These are phyloP conservation scores for Vulpes vulpes DNA, from an alignment of 2,113 vertebrate species.

Conservation along the genomic window DNA sequence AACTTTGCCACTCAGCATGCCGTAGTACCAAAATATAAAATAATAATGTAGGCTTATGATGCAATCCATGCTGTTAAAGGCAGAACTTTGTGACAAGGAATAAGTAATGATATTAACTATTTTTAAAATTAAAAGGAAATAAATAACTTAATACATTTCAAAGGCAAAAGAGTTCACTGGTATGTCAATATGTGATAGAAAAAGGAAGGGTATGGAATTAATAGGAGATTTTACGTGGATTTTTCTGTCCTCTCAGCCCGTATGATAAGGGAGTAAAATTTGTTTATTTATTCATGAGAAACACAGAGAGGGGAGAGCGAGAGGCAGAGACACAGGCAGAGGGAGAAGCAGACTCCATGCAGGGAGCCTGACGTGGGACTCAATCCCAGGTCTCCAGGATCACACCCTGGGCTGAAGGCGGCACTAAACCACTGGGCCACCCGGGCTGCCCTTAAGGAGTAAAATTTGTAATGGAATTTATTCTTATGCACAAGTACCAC, in stretches of 20 bases:
- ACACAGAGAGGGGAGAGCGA: no score
- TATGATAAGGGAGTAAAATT: background rate
- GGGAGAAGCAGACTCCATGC: no score
- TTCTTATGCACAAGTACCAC: background rate
- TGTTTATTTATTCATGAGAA: background rate
- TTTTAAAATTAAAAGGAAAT: background rate
- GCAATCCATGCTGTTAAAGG: background rate
- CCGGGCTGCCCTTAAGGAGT: background rate
- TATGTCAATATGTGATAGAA: background rate
- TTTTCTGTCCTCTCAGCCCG: background rate
- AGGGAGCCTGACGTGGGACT: no score
- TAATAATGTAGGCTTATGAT: background rate
- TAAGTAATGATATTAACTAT: background rate
- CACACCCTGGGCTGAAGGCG: no score
- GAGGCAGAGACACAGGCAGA: no score
- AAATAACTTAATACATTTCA: background rate
- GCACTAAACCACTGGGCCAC: no score
- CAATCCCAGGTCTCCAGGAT: no score
- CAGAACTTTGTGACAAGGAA: background rate
- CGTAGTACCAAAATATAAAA: background rate
- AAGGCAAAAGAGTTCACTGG: background rate
- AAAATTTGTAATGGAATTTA: background rate
- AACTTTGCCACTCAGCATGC: background rate
- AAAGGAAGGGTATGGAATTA: background rate
- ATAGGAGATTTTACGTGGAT: background rate